A percentile compares a stretch with the other conserved stretches of the same genome.
Evolutionary conservation across 1,140 invertebrate genomes (phyloP).

Genomic region (Ips typographus): DNA sequence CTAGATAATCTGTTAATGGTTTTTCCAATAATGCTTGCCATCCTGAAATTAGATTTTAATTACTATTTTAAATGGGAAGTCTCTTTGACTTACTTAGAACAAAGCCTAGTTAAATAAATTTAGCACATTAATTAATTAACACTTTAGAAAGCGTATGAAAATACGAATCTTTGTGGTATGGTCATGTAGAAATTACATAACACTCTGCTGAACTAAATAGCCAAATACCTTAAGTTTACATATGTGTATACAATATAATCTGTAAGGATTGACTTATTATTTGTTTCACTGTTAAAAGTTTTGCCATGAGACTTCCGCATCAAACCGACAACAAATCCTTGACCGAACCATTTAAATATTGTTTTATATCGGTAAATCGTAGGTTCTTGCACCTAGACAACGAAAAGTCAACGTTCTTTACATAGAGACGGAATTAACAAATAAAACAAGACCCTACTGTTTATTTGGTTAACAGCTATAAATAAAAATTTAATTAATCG

Average conservation of each 20-base stretch:
- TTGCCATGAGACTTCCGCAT: too few relatives aligned
- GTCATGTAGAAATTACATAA: constrained; percentile 1
- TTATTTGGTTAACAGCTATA: neutral
- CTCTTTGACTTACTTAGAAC: too few relatives aligned
- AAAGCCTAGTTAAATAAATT: too few relatives aligned
- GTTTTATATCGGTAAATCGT: constrained; percentile 1
- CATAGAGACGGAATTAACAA: neutral
- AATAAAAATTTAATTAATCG: neutral
- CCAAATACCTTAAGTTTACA: too few relatives aligned
- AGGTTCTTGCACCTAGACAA: constrained; percentile 1
- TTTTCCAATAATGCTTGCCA: neutral
- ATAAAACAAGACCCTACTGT: neutral
- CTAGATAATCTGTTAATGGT: constrained; percentile 3
- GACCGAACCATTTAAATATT: constrained; percentile 5
- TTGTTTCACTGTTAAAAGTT: too few relatives aligned
- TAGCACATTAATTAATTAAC: neutral
- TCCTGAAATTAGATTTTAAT: constrained; percentile 1
- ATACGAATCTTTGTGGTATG: neutral
- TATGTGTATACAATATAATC: too few relatives aligned
- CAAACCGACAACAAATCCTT: neutral
- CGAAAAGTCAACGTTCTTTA: constrained; percentile 1
- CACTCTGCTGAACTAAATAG: neutral
- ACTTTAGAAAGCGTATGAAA: neutral
- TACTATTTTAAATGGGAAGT: neutral
- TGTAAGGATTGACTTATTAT: too few relatives aligned